Evolutionary conservation across 2,797 vertebrate species (phyloP), one percentile per base, ranked within the genome.

Genomic region (Aeoliscus strigatus): DNA sequence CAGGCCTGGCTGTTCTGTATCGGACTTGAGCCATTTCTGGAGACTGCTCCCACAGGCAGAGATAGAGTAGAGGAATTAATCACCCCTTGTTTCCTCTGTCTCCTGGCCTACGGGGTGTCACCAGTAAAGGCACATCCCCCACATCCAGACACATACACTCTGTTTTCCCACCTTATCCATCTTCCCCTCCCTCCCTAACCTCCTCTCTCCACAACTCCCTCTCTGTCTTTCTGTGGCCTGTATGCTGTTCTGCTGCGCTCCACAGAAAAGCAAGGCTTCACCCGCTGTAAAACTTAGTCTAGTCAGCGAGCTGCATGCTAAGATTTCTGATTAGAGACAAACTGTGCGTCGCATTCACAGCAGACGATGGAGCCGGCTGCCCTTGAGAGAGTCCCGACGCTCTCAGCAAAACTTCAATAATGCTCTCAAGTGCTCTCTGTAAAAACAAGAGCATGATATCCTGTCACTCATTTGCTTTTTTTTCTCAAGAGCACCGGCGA

Each of bases 51-150:
- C 72, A 43, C 69, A 68, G 53, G 66, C 62, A 45, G 59, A 76
- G 57, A 73, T 71, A 62, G 72, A 75, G 69, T 47, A 73, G 77
- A 76, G 63, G 65, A 81, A 88, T 87, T 80, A 86, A 88, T 89
- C 81, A 87, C 73, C 74, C 58, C 75, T 75, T 77, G 77, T 84
- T 86, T 80, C 52, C 55, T 59, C 58, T 81, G 75, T 81, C 83
- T 83, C 32, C 41, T 15, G 52, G 70, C 69, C 52, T 42, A 24
- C 25, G 69, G 72, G 66, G 72, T 74, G 71, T 70, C 63, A 41
- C 62, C 37, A 53, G 61, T 50, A 53, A 53, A 65, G 39, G 32
- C 14, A 3, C 61, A 57, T 46, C 71, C 51, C 68, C 74, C 69
- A 77, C 75, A 73, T 50, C 41, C 53, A 73, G 38, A 73, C 28